Base-by-base conservation (phyloP, 1,140 invertebrate species). In the Philopotamus ludificatus region DNA sequence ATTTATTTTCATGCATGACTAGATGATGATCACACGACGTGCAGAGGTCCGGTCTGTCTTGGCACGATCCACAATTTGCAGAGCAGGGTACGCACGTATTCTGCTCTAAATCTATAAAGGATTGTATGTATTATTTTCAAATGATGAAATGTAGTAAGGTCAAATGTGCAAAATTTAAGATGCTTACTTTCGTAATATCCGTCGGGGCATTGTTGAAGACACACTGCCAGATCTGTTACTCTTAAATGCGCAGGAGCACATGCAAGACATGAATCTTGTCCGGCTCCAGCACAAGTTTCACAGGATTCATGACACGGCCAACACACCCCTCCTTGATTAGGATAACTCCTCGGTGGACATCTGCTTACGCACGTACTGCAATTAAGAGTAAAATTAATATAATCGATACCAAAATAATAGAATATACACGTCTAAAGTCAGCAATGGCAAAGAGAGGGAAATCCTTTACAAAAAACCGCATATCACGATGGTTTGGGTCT, bases 271-370 rank as follows among this genome's bases (percentile, higher is more conserved):
- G 88, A 89, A 72, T 92, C 89, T 71, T 90, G 89, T n/a, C 90
- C 89, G 3, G 90, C 83, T 1, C 90, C 91, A 8, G 88, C 87
- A 71, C 91, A 93, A 18, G 89, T 91, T 73, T 90, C 88, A 70
- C 91, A 93, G 10, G 89, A 90, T 71, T 91, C 89, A 73, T 93
- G 90, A 71, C 91, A 93, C 0, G 88, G 87, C 84, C 86, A 88
- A 72, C 91, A 93, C 4, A 88, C 83, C 1, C 87, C 88, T 28
- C 86, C 87, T 71, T 89, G 85, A 72, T 89, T 90, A 0, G 87
- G 85, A 68, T 87, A 93, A 73, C 89, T 92, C 66, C 89, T 81
- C 16, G 88, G 89, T 0, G 91, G 91, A 71, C 91, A 93, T 23
- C 86, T 83, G 70, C 86, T 89, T 1, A 93, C 89, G 73, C 91